Evolutionary conservation across 2,888 invertebrate species (phyloP), one percentile per base, ranked within the genome.

Genomic region (Caenorhabditis becei): DNA sequence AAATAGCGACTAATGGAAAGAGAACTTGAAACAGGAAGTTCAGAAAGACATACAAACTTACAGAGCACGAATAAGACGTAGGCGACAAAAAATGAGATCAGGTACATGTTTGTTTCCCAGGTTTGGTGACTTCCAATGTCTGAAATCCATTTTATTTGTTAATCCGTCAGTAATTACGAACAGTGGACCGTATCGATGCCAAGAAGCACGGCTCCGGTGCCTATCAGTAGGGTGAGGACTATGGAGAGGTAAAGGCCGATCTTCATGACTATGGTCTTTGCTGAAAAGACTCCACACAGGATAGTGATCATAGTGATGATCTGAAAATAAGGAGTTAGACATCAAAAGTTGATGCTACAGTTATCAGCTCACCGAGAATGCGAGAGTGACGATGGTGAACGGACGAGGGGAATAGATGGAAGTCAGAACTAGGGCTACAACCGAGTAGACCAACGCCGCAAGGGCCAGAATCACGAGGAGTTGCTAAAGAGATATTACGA

Each of bases 1-100:
- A n/a, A n/a, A n/a, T n/a, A n/a, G n/a, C n/a, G n/a, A n/a, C n/a
- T n/a, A 58, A 54, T 58, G 32, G 41, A 59, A 67, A 37, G n/a
- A n/a, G 18, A 23, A 41, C 16, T 44, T 5, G 20, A 44, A 20
- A 54, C 23, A 47, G 51, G 51, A n/a, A n/a, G 20, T 10, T 3
- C 35, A 35, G 18, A 20, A 56, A 32, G 51, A 51, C 35, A 24
- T 10, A n/a, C 5, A 7, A n/a, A 62, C 67, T 18, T 51, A 79
- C 79, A 79, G n/a, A 79, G 58, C 1, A 72, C 47, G 47, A 66
- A 56, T 49, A 67, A 24, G 41, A 63, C 49, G 67, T 79, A 66
- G 28, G 63, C 49, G 28, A 72, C 37, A 20, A 79, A 53, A 66
- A 71, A 72, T 0, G 66, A 44, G 44, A 79, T 35, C 54, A 79